Evolutionary conservation across 1,140 invertebrate species (phyloP).

Genomic region (Fragariocoptes setiger): DNA sequence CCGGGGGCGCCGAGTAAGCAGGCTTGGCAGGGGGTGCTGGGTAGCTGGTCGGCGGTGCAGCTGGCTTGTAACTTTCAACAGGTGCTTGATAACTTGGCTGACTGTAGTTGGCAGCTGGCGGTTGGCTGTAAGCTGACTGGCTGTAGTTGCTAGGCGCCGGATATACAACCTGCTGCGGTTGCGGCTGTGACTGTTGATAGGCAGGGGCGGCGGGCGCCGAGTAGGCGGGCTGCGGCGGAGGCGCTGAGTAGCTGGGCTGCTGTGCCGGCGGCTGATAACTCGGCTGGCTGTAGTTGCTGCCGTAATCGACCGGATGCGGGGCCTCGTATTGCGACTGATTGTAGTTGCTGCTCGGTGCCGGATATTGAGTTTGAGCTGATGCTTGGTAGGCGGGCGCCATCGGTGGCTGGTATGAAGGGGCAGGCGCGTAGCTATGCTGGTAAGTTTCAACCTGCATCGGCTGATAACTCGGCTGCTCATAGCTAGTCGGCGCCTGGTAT

Average conservation of each 20-base stretch:
- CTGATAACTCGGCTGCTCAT: too few relatives aligned
- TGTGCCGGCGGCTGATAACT: neutral
- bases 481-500: too few relatives aligned
- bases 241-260: neutral
- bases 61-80: neutral
- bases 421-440: neutral
- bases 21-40: too few relatives aligned
- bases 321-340: neutral
- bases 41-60: neutral
- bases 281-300: neutral
- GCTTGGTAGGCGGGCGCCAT: neutral
- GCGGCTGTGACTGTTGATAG: neutral
- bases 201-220: neutral
- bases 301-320: neutral
- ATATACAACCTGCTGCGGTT: too few relatives aligned
- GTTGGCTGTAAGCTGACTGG: too few relatives aligned
- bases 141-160: too few relatives aligned
- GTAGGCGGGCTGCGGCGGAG: neutral
- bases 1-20: too few relatives aligned
- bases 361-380: neutral
- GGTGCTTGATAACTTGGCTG: too few relatives aligned
- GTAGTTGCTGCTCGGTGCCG: too few relatives aligned
- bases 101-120: too few relatives aligned
- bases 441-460: too few relatives aligned
- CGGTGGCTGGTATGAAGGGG: neutral